Percentiles rank a stretch among this genome's conserved stretches.
Evolutionary conservation across 2,888 invertebrate species (phyloP).

Genomic region (Oxytorus armatus): DNA sequence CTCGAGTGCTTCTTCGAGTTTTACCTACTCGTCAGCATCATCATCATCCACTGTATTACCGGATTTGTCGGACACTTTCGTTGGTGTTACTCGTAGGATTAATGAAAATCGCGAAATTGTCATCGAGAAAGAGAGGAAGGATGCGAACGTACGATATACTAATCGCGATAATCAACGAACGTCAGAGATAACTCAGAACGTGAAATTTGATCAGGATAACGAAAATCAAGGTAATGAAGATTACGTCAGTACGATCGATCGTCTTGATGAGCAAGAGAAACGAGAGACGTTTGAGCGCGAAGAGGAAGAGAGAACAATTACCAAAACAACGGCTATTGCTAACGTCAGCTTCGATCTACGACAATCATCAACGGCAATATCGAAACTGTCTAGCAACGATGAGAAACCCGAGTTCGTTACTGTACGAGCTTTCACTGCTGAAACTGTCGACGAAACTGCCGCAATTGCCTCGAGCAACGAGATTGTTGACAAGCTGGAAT

Average conservation of each 20-base stretch:
- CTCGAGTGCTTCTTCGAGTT: constrained; percentile 33
- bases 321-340: constrained; percentile 16
- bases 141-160: constrained; percentile 13
- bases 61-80: constrained; percentile 15
- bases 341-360: constrained; percentile 13
- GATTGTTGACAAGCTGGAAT: constrained; percentile 83
- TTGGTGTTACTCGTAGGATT: background rate
- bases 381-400: constrained; percentile 33
- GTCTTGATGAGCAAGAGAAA: constrained; percentile 10
- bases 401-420: background rate
- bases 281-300: background rate
- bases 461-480: constrained; percentile 43
- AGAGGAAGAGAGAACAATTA: constrained; percentile 6
- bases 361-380: constrained; percentile 41
- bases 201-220: constrained; percentile 46
- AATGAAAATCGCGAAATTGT: constrained; percentile 4
- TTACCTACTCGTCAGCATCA: constrained; percentile 15
- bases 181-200: background rate
- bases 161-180: constrained; percentile 26
- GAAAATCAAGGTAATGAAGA: constrained; percentile 52
- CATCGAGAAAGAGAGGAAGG: background rate
- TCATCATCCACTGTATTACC: constrained; percentile 34
- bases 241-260: constrained; percentile 44
- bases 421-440: background rate
- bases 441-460: background rate